phyloP scores from a whole-genome alignment of 2,113 vertebrate species.

The Circaetus gallicus region DNA sequence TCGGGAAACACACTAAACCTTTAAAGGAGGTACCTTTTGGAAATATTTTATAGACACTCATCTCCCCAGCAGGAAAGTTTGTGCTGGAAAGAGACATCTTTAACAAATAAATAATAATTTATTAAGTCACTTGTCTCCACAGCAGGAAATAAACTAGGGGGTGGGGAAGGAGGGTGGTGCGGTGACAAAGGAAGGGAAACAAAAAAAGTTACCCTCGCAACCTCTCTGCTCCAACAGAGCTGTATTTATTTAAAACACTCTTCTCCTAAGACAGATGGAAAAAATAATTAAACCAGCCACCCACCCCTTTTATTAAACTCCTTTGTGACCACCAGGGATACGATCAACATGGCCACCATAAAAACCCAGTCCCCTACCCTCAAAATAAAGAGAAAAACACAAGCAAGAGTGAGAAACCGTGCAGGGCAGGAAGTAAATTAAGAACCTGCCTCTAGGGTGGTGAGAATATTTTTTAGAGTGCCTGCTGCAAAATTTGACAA shows the following conservation, averaged over 20 bases:
- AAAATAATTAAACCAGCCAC: conserved; percentile 65
- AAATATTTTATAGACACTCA: conserved; percentile 49
- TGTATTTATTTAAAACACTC: conserved; percentile 63
- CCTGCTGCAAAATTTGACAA: conserved; percentile 19
- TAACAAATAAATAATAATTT: conserved; percentile 59
- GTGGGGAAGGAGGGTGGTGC: neutral
- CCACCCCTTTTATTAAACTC: conserved; percentile 65
- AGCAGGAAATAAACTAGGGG: conserved; percentile 46
- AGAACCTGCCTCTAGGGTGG: conserved; percentile 41
- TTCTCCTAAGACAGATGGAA: conserved; percentile 62
- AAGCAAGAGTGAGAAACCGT: conserved; percentile 9
- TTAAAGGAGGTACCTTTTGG: conserved; percentile 39
- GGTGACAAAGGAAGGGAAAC: conserved; percentile 45
- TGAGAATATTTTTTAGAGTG: neutral
- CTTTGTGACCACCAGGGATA: conserved; percentile 58
- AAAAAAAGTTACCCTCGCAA: neutral
- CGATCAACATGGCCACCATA: conserved; percentile 57
- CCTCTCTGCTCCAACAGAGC: conserved; percentile 14
- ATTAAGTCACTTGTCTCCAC: conserved; percentile 59
- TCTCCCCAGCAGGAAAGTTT: conserved; percentile 38
- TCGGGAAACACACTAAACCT: neutral
- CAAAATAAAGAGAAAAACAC: conserved; percentile 49
- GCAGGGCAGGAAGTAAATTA: conserved; percentile 65
- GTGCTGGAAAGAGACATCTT: conserved; percentile 29
- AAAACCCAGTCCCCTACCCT: conserved; percentile 44